A percentile compares a stretch with the other conserved stretches of the same genome.
These are phyloP conservation scores for Muraenolepis orangiensis DNA, from an alignment of 2,797 vertebrate species.

Conservation along the genomic window DNA sequence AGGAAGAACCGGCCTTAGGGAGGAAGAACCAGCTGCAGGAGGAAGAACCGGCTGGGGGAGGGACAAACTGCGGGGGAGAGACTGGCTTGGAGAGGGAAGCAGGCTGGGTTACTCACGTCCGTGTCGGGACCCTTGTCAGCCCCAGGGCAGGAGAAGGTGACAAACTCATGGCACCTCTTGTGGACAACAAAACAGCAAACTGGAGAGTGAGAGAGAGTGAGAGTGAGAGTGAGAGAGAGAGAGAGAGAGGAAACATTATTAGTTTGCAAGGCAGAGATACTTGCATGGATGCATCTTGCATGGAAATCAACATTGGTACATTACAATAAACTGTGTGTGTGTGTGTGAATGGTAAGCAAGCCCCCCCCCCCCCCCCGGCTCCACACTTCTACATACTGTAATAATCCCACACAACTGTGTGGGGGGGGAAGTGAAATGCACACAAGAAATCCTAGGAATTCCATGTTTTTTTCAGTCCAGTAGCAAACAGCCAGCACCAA, in stretches of 20 bases:
- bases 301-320: not conserved
- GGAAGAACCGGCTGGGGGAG: too few relatives aligned
- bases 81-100: not conserved
- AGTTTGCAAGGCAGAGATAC: not conserved
- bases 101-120: slow-evolving; percentile 83
- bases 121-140: slow-evolving; percentile 97
- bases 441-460: too few relatives aligned
- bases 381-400: not conserved
- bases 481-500: not conserved
- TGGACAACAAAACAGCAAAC: slow-evolving; percentile 99
- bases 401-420: too few relatives aligned
- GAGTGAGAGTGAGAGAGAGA: not conserved
- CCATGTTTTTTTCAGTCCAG: not conserved
- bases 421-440: too few relatives aligned
- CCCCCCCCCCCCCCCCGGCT: not conserved
- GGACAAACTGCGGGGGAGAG: too few relatives aligned
- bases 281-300: not conserved
- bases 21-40: too few relatives aligned
- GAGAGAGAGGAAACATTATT: too few relatives aligned
- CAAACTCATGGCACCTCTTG: slow-evolving; percentile 98
- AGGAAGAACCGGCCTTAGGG: too few relatives aligned
- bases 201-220: slow-evolving; percentile 52
- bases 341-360: not conserved
- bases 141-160: slow-evolving; percentile 94
- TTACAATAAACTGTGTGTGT: too few relatives aligned